phyloP scores from a whole-genome alignment of 1,140 invertebrate genomes.

The Drosophila melanica region DNA sequence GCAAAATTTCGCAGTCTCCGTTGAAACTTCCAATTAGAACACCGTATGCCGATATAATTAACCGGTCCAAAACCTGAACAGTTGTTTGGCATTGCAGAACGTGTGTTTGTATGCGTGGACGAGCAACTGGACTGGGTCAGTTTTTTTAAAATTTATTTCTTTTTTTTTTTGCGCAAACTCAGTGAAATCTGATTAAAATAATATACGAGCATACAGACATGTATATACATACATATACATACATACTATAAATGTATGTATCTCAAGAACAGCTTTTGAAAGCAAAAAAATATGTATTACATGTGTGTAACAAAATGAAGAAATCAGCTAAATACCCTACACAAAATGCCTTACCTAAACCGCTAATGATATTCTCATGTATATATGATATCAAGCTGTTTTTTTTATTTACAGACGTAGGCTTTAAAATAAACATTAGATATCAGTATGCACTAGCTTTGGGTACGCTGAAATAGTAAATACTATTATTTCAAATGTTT shows the following conservation, averaged over 20 bases:
- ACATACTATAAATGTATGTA: not conserved
- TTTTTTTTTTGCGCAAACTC: slow-evolving; percentile 4
- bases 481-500: too few species aligned
- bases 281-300: not conserved
- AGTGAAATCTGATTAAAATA: not conserved
- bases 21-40: slow-evolving; percentile 21
- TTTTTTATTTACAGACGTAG: not conserved
- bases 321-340: not conserved
- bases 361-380: not conserved
- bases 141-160: not conserved
- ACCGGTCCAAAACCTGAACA: slow-evolving; percentile 66
- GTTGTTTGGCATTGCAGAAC: slow-evolving; percentile 19
- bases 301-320: not conserved
- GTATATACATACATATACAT: not conserved
- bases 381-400: not conserved
- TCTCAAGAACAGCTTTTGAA: too few species aligned
- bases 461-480: too few species aligned
- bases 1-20: slow-evolving; percentile 11
- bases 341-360: not conserved
- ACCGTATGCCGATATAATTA: slow-evolving; percentile 31
- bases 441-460: too few species aligned
- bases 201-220: not conserved
- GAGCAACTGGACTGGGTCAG: not conserved
- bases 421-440: too few species aligned
- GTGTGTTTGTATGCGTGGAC: not conserved